Conservation (phyloP, 2,888 invertebrate genomes). For the Hedya salicella region DNA sequence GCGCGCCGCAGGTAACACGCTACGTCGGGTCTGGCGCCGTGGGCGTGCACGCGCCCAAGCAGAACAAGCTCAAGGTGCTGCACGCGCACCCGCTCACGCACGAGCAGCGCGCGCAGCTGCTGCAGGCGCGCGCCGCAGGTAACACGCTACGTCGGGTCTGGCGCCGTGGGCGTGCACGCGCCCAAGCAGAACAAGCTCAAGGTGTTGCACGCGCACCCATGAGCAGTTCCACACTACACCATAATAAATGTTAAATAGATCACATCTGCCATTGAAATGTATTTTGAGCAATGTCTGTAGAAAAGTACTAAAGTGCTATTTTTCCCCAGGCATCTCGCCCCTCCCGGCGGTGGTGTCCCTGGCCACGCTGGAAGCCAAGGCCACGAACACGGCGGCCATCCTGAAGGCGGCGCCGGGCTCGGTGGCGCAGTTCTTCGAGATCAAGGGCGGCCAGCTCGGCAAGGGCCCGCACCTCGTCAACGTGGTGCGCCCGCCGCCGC, state of each 20-base stretch:
- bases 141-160: no score
- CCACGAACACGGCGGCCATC: constrained; percentile 54
- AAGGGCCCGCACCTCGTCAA: constrained; percentile 77
- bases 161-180: constrained; percentile 53
- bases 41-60: constrained; percentile 62
- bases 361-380: constrained; percentile 64
- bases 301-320: no score
- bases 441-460: constrained; percentile 71
- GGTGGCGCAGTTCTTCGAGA: constrained; percentile 75
- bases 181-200: constrained; percentile 70
- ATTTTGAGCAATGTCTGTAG: no score
- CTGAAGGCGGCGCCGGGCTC: constrained; percentile 68
- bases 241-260: no score
- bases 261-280: no score
- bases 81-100: constrained; percentile 74
- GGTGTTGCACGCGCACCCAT: constrained; percentile 74
- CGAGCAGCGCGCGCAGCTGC: constrained; percentile 65
- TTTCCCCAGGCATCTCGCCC: constrained; percentile 47
- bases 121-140: constrained; percentile 57
- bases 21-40: no score
- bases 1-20: constrained; percentile 44
- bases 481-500: constrained; percentile 71
- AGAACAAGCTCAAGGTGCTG: constrained; percentile 70
- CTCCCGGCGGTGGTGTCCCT: constrained; percentile 72
- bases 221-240: no score